Conservation (phyloP, 2,888 invertebrate genomes). For the Drosophila borealis region DNA sequence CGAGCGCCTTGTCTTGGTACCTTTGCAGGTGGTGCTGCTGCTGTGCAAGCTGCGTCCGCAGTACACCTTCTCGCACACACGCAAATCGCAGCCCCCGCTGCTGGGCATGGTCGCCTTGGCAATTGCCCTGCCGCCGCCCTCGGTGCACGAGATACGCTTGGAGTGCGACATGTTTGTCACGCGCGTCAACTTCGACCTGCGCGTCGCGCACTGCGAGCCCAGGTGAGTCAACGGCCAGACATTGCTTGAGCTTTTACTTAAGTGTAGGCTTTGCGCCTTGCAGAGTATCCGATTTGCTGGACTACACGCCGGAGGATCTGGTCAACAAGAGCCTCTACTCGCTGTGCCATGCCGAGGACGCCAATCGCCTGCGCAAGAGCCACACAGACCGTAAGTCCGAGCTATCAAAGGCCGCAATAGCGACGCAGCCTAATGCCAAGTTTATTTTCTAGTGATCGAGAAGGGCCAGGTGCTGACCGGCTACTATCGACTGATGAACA, state of each 20-base stretch:
- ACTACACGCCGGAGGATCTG: conserved; percentile 96
- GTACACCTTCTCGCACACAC: conserved; percentile 95
- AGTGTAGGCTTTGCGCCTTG: background rate
- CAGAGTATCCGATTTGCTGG: conserved; percentile 96
- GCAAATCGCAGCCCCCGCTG: conserved; percentile 94
- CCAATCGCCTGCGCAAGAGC: conserved; percentile 95
- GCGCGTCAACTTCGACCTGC: conserved; percentile 97
- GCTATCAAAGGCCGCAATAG: rapidly evolving
- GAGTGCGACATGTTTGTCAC: conserved; percentile 99
- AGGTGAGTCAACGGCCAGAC: conserved; percentile 87
- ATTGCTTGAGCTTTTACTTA: background rate
- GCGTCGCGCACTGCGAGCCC: conserved; percentile 98
- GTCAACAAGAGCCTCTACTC: conserved; percentile 97
- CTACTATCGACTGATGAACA: conserved; percentile 98
- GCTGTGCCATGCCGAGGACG: conserved; percentile 98
- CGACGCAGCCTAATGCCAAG: background rate
- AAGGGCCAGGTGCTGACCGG: conserved; percentile 98
- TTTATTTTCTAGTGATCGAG: conserved; percentile 90
- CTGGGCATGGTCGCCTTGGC: conserved; percentile 98
- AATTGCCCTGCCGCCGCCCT: conserved; percentile 98
- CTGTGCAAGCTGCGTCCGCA: conserved; percentile 96
- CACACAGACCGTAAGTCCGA: conserved; percentile 96
- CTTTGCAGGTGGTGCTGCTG: conserved; percentile 93
- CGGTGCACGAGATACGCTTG: conserved; percentile 97
- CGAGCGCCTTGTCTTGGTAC: conserved; percentile 10